phyloP scores from a whole-genome alignment of 1,140 invertebrate species.

The Epicauta chinensis region DNA sequence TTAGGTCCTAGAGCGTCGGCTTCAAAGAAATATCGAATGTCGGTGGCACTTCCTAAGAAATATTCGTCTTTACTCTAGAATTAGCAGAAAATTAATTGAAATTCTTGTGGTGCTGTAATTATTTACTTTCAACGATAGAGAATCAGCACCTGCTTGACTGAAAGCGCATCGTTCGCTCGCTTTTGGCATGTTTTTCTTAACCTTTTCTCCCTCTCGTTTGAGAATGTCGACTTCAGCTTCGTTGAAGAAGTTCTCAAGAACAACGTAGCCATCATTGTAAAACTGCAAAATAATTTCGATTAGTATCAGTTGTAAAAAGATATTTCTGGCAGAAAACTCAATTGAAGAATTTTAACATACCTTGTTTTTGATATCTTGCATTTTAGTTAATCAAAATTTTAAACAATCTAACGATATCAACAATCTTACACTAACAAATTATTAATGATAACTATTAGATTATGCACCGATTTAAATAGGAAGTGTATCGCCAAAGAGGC shows the following conservation, averaged over 20 bases:
- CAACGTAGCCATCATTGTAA: constrained; percentile 71
- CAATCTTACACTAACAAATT: no score
- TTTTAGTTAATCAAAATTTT: no score
- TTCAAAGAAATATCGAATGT: constrained; percentile 91
- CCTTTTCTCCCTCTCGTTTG: constrained; percentile 56
- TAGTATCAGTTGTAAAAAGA: no score
- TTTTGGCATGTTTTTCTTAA: constrained; percentile 68
- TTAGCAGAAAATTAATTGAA: no score
- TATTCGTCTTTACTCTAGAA: constrained; percentile 72
- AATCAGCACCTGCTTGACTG: constrained; percentile 53
- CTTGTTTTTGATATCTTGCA: no score
- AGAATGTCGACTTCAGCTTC: constrained; percentile 69
- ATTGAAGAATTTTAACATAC: no score
- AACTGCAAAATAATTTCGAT: constrained; percentile 66
- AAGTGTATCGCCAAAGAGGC: no score
- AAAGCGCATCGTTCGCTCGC: constrained; percentile 63
- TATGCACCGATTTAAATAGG: no score
- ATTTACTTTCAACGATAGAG: constrained; percentile 41
- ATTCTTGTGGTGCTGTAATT: no score
- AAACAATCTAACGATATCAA: no score
- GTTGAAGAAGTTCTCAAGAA: constrained; percentile 76
- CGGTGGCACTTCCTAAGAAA: constrained; percentile 88
- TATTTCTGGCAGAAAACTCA: no score
- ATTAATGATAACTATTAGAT: no score
- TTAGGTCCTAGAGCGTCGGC: constrained; percentile 68